Percentiles rank a stretch among this genome's conserved stretches.
phyloP scores from a whole-genome alignment of 2,888 invertebrate species.

The Erynnis tages region DNA sequence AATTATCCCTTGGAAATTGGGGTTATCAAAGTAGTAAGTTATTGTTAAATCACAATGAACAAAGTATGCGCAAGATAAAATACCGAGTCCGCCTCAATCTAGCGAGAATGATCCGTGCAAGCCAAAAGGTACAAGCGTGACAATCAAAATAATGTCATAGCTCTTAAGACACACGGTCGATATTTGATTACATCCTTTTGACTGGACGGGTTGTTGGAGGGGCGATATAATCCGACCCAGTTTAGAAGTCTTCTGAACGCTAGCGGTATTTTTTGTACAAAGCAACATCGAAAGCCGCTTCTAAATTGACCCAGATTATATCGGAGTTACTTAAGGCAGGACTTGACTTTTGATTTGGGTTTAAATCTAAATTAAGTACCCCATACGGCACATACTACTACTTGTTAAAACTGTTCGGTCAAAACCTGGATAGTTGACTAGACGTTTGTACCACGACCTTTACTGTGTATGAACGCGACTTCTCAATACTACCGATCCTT shows the following conservation, averaged over 20 bases:
- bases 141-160: conserved; percentile 27
- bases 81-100: conserved; percentile 3
- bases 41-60: no score
- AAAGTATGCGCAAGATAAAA: no score
- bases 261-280: conserved; percentile 46
- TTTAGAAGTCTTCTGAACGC: conserved; percentile 43
- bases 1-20: neutral
- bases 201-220: conserved; percentile 58
- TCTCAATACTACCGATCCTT: conserved; percentile 34
- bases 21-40: no score
- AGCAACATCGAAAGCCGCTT: conserved; percentile 58
- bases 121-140: conserved; percentile 40
- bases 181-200: conserved; percentile 43
- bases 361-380: conserved; percentile 30
- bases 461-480: conserved; percentile 6
- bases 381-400: conserved; percentile 25
- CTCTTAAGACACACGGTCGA: conserved; percentile 30
- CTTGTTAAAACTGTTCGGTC: conserved; percentile 31
- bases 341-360: conserved; percentile 30
- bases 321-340: conserved; percentile 32
- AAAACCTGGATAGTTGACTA: conserved; percentile 34
- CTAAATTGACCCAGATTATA: conserved; percentile 46
- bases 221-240: conserved; percentile 49
- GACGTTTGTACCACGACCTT: conserved; percentile 25
- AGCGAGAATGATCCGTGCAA: conserved; percentile 36